Percentiles rank a stretch among this genome's conserved stretches.
phyloP scores from a whole-genome alignment of 2,113 vertebrate genomes.

The Lycaon pictus region DNA sequence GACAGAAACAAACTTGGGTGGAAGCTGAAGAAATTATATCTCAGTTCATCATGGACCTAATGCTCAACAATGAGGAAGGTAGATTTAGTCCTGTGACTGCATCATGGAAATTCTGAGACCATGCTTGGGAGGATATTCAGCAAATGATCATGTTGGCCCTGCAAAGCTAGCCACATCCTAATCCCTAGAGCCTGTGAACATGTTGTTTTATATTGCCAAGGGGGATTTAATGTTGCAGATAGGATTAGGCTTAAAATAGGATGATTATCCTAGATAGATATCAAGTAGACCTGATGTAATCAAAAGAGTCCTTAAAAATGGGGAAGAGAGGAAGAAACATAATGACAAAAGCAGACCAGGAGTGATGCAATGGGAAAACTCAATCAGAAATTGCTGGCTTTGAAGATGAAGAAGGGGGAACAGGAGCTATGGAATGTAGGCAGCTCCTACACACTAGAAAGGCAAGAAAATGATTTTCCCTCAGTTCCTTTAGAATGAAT shows the following conservation, averaged over 20 bases:
- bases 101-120: not conserved
- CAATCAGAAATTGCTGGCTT: not conserved
- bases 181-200: not conserved
- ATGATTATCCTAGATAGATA: not conserved
- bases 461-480: not conserved
- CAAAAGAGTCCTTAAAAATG: not conserved
- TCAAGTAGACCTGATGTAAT: accelerated
- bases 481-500: not conserved
- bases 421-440: accelerated
- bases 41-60: not conserved
- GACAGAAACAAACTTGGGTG: not conserved
- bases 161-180: not conserved
- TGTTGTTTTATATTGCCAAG: not conserved
- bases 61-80: not conserved
- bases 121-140: not conserved
- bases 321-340: not conserved
- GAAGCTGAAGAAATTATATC: not conserved
- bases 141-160: not conserved
- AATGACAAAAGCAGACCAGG: not conserved
- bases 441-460: not conserved
- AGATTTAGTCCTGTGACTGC: not conserved
- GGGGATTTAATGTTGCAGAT: not conserved
- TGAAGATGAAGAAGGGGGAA: not conserved
- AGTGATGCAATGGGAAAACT: not conserved
- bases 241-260: not conserved